Conservation (phyloP, 2,797 vertebrate genomes). For the Macroramphosus scolopax region DNA sequence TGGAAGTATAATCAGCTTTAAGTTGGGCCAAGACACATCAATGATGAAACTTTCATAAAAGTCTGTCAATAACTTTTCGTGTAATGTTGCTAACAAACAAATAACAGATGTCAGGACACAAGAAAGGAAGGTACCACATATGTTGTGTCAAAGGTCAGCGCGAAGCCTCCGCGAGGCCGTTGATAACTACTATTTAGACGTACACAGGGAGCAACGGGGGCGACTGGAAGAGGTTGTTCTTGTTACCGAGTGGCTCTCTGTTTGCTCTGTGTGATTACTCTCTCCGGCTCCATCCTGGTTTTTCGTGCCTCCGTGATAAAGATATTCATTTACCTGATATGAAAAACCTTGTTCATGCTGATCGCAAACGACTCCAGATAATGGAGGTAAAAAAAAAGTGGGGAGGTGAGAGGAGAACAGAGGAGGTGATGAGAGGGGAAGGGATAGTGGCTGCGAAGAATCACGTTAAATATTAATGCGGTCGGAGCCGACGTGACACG, state of each 20-base stretch:
- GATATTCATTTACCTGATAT: conserved; percentile 78
- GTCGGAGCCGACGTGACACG: conserved; percentile 41
- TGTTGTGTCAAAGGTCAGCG: conserved; percentile 43
- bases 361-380: conserved; percentile 69
- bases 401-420: conserved; percentile 28
- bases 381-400: conserved; percentile 39
- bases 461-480: conserved; percentile 67
- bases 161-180: conserved; percentile 45
- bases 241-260: conserved; percentile 66
- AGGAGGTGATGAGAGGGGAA: conserved; percentile 31
- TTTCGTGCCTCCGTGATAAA: conserved; percentile 68
- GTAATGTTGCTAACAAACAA: too few relatives aligned
- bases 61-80: too few relatives aligned
- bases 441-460: conserved; percentile 32
- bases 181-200: conserved; percentile 58
- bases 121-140: too few relatives aligned
- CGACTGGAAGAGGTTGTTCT: conserved; percentile 56
- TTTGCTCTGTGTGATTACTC: conserved; percentile 76
- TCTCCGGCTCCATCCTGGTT: conserved; percentile 60
- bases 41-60: too few relatives aligned
- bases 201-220: conserved; percentile 50
- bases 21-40: too few relatives aligned
- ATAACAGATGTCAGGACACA: too few relatives aligned
- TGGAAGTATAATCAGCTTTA: too few relatives aligned
- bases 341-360: conserved; percentile 71